phyloP scores from a whole-genome alignment of 2,888 invertebrate species.

The Leptodirus hochenwartii region DNA sequence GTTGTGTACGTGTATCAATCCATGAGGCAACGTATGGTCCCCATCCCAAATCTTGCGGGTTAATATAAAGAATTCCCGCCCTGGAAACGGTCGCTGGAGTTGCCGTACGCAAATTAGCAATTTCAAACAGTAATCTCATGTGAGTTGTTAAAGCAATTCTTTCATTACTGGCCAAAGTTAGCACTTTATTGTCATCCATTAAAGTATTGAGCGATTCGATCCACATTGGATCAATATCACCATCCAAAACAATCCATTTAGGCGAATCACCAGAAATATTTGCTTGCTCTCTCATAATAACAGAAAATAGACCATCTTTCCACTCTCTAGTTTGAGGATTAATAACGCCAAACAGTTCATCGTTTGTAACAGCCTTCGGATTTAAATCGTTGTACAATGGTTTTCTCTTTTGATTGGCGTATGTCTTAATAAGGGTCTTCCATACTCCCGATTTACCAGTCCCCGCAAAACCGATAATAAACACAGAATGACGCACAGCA shows the following conservation, averaged over 20 bases:
- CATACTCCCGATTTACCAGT: constrained; percentile 88
- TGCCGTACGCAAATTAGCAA: constrained; percentile 73
- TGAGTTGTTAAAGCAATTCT: constrained; percentile 74
- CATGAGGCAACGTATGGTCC: constrained; percentile 82
- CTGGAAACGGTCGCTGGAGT: constrained; percentile 92
- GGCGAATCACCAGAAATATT: constrained; percentile 71
- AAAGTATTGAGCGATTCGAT: constrained; percentile 91
- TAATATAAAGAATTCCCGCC: constrained; percentile 87
- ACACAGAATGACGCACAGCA: constrained; percentile 83
- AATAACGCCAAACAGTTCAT: constrained; percentile 86
- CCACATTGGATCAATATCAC: constrained; percentile 98
- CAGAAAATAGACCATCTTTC: constrained; percentile 82
- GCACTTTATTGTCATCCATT: constrained; percentile 93
- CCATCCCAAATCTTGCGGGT: constrained; percentile 89
- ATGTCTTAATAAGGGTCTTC: constrained; percentile 75
- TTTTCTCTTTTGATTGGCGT: constrained; percentile 61
- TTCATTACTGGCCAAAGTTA: constrained; percentile 88
- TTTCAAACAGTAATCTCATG: constrained; percentile 89
- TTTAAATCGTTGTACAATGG: constrained; percentile 82
- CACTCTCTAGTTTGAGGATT: constrained; percentile 88
- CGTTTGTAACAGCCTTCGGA: constrained; percentile 90
- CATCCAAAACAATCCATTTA: constrained; percentile 91
- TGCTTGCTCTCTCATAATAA: constrained; percentile 85
- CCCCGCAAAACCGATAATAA: constrained; percentile 56
- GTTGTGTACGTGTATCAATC: constrained; percentile 58